Conservation (phyloP, 2,797 vertebrate species). For the Serranus cabrilla region DNA sequence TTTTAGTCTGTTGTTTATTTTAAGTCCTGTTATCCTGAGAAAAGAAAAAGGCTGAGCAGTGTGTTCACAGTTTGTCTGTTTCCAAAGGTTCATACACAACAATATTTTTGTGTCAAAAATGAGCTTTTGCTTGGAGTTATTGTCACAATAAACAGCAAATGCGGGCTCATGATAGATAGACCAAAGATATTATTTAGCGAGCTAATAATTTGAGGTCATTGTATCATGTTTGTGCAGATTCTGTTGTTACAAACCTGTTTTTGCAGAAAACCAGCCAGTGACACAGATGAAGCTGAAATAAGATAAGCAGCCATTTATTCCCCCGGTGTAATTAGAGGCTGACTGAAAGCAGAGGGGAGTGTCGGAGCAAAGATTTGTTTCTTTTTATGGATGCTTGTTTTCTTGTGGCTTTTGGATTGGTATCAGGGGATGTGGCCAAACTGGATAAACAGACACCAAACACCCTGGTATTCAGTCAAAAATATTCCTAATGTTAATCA, state of each 20-base stretch:
- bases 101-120: neutral
- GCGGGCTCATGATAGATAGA: neutral
- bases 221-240: neutral
- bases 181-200: neutral
- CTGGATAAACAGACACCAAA: constrained; percentile 54
- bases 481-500: neutral
- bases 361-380: constrained; percentile 14
- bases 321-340: constrained; percentile 26
- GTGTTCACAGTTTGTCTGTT: neutral
- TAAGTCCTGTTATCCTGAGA: neutral
- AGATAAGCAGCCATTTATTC: constrained; percentile 22
- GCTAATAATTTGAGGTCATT: neutral
- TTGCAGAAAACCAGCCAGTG: constrained; percentile 9
- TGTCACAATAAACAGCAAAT: neutral
- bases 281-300: constrained; percentile 27
- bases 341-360: constrained; percentile 20
- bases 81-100: neutral
- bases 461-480: constrained; percentile 1
- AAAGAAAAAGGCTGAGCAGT: neutral
- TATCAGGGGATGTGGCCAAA: constrained; percentile 45
- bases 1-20: constrained; percentile 11
- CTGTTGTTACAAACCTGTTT: constrained; percentile 1
- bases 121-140: neutral
- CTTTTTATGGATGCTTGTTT: neutral
- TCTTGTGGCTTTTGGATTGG: constrained; percentile 17